Base-by-base conservation (phyloP, 2,888 invertebrate species). In the Diarsia rubi region DNA sequence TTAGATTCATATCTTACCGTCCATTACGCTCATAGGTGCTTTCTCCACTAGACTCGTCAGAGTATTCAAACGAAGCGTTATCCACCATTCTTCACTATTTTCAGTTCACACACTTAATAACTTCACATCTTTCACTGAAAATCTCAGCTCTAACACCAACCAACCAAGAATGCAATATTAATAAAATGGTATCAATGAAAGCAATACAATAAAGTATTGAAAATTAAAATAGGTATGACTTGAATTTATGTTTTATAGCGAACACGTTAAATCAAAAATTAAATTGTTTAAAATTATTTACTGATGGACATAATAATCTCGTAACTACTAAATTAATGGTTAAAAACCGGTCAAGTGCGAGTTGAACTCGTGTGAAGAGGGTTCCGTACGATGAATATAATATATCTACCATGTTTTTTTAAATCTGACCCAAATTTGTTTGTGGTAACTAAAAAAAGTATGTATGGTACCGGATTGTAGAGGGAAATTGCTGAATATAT, bases 51-150 rank as follows among this genome's bases (percentile, higher is more conserved):
- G 96, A 96, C 79, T 94, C 96, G 72, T 96, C 96, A 5, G 95
- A 96, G 82, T 93, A 94, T 82, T 96, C 95, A 75, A 95, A 96
- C 9, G 95, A 95, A 3, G 92, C 95, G 90, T 96, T 96, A 89
- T 96, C 96, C 86, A 95, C 95, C 95, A 96, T 96, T 88, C 82
- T 94, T 82, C 62, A 76, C 76, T 75, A 47, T 73, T 82, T 68
- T 73, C 75, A 84, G 78, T 79, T 84, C 86, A 88, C 86, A 84
- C 83, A 82, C 78, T 78, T 69, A 75, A 63, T 74, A 69, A 82
- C 66, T 80, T 84, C 79, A 78, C 80, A 74, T 82, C 65, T 81
- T 84, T 83, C 88, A 88, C 84, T 66, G 71, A 76, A 82, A 83
- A 86, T 73, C 75, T 69, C 66, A 69, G 71, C 66, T 64, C 68